Conservation (phyloP, 2,888 invertebrate species). For the Augochlorella aurata region DNA sequence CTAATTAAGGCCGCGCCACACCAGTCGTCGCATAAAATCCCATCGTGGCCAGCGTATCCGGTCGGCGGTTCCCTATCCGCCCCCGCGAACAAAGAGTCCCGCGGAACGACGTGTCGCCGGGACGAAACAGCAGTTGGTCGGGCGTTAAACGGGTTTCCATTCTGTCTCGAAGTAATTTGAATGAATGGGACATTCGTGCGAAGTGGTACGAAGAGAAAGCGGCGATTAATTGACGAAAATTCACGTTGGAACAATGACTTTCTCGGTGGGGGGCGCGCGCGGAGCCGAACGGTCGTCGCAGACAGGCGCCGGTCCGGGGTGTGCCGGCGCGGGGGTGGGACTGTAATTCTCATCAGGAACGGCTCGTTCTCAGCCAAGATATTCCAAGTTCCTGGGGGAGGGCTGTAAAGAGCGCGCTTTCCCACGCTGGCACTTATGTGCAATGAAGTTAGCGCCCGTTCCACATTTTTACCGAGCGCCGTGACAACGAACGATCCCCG, state of each 20-base stretch:
- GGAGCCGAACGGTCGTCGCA: slow-evolving; percentile 57
- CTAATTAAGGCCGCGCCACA: no score
- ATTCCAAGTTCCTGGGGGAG: slow-evolving; percentile 61
- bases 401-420: slow-evolving; percentile 60
- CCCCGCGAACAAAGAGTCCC: neutral
- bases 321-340: slow-evolving; percentile 1
- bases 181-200: slow-evolving; percentile 54
- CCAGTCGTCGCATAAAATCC: neutral
- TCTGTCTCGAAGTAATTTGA: slow-evolving; percentile 59
- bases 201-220: slow-evolving; percentile 23
- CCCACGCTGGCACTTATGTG: slow-evolving; percentile 54
- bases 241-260: slow-evolving; percentile 66
- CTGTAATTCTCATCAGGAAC: slow-evolving; percentile 67
- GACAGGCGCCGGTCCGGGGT: slow-evolving; percentile 24
- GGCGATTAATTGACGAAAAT: slow-evolving; percentile 68
- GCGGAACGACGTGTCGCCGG: slow-evolving; percentile 19
- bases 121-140: slow-evolving; percentile 40
- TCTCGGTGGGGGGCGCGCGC: slow-evolving; percentile 30
- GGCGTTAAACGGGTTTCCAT: slow-evolving; percentile 62
- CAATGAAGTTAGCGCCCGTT: slow-evolving; percentile 60
- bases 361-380: slow-evolving; percentile 61
- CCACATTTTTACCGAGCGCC: slow-evolving; percentile 55
- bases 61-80: neutral
- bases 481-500: slow-evolving; percentile 39
- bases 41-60: neutral